These are phyloP conservation scores for Limosa lapponica DNA, from an alignment of 2,797 vertebrate species.

Conservation along the genomic window DNA sequence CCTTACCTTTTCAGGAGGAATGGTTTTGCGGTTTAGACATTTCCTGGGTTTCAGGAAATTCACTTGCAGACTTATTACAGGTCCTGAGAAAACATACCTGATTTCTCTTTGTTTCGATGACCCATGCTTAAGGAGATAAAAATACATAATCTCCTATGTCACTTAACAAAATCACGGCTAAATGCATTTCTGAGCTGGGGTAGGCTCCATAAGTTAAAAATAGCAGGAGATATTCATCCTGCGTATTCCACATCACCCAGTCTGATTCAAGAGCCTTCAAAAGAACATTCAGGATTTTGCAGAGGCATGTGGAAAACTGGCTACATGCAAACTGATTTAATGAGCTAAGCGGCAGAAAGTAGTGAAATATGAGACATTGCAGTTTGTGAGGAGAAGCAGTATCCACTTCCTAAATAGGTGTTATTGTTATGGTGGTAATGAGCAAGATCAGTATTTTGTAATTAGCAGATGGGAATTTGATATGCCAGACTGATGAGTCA, in stretches of 20 bases:
- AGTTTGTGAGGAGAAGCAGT: neutral
- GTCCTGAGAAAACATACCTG: neutral
- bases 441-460: neutral
- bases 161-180: neutral
- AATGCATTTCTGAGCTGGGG: neutral
- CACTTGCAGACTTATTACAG: neutral
- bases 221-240: neutral
- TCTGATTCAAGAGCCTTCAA: neutral
- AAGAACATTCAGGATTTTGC: neutral
- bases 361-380: neutral
- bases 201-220: neutral
- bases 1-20: neutral
- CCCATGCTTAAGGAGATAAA: neutral
- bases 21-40: neutral
- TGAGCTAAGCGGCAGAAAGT: neutral
- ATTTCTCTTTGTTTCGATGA: neutral
- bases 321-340: neutral
- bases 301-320: neutral
- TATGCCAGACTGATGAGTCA: conserved; percentile 11
- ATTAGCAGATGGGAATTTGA: conserved; percentile 29
- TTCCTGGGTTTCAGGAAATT: neutral
- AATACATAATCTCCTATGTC: neutral
- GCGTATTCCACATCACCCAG: neutral
- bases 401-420: neutral
- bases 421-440: neutral